Percentiles rank a stretch among this genome's conserved stretches.
Conservation (phyloP, 2,113 vertebrate species). For the Calidris pugnax region DNA sequence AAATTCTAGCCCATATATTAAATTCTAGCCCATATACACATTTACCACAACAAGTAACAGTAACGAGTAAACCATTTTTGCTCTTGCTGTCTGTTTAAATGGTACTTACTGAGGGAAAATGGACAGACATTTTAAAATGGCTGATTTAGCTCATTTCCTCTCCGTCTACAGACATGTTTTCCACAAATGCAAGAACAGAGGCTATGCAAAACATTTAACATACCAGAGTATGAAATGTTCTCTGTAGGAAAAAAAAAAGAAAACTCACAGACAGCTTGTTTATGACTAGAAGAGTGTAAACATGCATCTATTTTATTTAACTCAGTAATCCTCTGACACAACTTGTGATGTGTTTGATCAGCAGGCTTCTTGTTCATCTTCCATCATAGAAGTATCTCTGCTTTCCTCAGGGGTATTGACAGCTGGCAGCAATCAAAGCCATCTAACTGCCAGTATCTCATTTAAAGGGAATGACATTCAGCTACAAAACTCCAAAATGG, state of each 20-base stretch:
- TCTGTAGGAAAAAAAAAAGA: background rate
- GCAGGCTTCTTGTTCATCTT: conserved; percentile 39
- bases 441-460: conserved; percentile 23
- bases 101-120: background rate
- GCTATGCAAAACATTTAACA: background rate
- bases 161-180: background rate
- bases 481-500: conserved; percentile 23
- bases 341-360: conserved; percentile 34
- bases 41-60: background rate
- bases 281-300: conserved; percentile 43
- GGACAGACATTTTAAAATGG: background rate
- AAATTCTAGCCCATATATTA: background rate
- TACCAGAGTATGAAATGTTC: background rate
- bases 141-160: background rate
- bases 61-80: background rate
- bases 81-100: background rate
- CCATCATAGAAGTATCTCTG: background rate
- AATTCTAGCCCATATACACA: background rate
- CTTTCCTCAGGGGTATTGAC: conserved; percentile 42
- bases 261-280: conserved; percentile 22
- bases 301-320: conserved; percentile 54
- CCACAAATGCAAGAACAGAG: background rate
- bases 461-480: conserved; percentile 44
- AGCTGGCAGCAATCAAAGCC: conserved; percentile 59
- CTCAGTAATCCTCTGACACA: conserved; percentile 18